phyloP scores from a whole-genome alignment of 2,888 invertebrate genomes.

The Drosophila greeni region DNA sequence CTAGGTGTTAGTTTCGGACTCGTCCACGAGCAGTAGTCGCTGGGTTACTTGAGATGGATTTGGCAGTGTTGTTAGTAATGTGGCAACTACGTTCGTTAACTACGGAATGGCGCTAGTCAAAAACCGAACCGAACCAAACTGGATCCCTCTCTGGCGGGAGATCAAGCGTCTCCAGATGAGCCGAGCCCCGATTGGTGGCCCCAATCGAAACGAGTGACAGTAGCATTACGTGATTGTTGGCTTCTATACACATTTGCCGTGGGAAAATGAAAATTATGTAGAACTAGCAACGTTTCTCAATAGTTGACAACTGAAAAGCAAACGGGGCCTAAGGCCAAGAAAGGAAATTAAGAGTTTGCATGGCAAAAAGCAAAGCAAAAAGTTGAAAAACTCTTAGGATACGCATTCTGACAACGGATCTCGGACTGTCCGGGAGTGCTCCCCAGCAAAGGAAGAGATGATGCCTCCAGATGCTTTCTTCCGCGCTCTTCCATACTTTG shows the following conservation, averaged over 20 bases:
- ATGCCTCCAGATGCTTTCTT: no score
- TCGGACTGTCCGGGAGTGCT: conserved; percentile 4
- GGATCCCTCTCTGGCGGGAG: conserved; percentile 9
- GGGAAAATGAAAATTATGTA: conserved; percentile 59
- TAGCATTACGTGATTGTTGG: conserved; percentile 50
- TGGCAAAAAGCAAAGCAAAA: conserved; percentile 29
- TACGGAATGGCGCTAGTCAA: conserved; percentile 30
- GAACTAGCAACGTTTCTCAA: conserved; percentile 76
- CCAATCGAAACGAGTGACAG: conserved; percentile 59
- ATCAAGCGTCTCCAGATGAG: conserved; percentile 10
- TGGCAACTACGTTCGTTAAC: conserved; percentile 41
- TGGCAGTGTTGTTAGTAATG: conserved; percentile 46
- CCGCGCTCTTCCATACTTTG: no score
- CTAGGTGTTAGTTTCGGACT: conserved; percentile 33
- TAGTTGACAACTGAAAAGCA: conserved; percentile 44
- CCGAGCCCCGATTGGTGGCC: not conserved
- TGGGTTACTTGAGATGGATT: conserved; percentile 45
- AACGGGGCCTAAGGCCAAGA: conserved; percentile 44
- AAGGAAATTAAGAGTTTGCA: conserved; percentile 40
- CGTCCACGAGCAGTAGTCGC: conserved; percentile 40
- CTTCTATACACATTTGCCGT: conserved; percentile 26
- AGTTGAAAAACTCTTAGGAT: conserved; percentile 4
- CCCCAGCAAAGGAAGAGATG: not conserved
- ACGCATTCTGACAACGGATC: conserved; percentile 25
- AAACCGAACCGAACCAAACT: conserved; percentile 14